phyloP scores from a whole-genome alignment of 2,113 vertebrate species.

The Elephas maximus region DNA sequence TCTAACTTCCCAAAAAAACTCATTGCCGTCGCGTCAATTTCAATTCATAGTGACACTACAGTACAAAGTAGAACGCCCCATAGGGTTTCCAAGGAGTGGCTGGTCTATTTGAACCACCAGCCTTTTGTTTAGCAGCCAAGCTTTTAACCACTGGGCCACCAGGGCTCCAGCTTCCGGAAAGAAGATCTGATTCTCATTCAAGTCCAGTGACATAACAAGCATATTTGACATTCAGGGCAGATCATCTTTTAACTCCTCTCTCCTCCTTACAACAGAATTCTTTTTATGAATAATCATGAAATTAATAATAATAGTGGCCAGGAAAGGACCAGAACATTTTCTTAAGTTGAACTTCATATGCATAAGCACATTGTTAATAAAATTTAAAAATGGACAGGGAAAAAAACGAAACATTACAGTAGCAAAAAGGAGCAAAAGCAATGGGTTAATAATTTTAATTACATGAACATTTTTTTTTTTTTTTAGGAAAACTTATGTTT shows the following conservation, averaged over 20 bases:
- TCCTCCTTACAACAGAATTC: slow-evolving; percentile 20
- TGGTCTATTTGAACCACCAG: too few species aligned
- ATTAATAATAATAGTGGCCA: slow-evolving; percentile 61
- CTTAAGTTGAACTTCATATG: slow-evolving; percentile 34
- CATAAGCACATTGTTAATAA: background rate
- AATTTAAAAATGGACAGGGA: slow-evolving; percentile 43
- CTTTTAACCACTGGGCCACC: too few species aligned
- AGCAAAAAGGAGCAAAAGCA: slow-evolving; percentile 20
- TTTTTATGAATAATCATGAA: slow-evolving; percentile 44
- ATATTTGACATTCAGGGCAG: slow-evolving; percentile 30
- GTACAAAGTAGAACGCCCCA: too few species aligned
- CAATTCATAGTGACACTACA: too few species aligned
- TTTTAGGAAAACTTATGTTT: background rate
- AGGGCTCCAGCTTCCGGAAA: slow-evolving; percentile 1
- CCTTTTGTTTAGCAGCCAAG: too few species aligned
- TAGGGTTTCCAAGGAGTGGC: too few species aligned
- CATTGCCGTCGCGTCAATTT: too few species aligned
- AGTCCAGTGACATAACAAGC: background rate
- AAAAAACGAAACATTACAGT: background rate
- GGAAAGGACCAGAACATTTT: slow-evolving; percentile 49
- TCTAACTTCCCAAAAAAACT: background rate
- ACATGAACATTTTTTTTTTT: background rate
- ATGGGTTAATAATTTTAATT: slow-evolving; percentile 24
- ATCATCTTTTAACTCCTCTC: slow-evolving; percentile 26
- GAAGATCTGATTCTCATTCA: slow-evolving; percentile 60